phyloP scores from a whole-genome alignment of 2,797 vertebrate genomes.

The Tenualosa ilisha region DNA sequence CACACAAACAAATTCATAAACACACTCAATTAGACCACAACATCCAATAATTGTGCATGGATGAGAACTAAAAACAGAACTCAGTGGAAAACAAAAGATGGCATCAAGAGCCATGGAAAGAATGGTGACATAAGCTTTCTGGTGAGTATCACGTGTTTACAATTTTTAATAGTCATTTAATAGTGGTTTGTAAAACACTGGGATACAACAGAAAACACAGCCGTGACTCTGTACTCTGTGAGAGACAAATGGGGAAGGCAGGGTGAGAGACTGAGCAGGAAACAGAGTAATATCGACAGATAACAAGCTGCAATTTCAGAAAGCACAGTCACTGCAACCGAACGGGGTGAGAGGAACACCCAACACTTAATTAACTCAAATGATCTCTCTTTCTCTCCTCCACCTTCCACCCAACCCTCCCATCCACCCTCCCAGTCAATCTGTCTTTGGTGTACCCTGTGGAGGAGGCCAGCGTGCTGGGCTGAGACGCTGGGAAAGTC shows the following conservation, averaged over 20 bases:
- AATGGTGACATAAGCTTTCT: not conserved
- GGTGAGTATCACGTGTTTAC: not conserved
- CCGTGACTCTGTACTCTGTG: not conserved
- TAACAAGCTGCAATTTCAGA: constrained; percentile 9
- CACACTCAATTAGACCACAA: not conserved
- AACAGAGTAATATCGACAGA: not conserved
- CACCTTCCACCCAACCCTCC: constrained; percentile 27
- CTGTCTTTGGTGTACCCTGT: constrained; percentile 65
- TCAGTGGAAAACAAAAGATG: not conserved
- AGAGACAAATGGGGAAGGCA: not conserved
- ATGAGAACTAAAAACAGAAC: not conserved
- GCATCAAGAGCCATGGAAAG: not conserved
- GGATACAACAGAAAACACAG: not conserved
- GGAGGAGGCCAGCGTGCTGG: constrained; percentile 67
- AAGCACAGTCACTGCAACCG: constrained; percentile 11
- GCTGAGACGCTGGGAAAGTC: constrained; percentile 72
- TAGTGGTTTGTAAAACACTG: not conserved
- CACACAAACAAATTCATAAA: not conserved
- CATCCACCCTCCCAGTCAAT: constrained; percentile 56
- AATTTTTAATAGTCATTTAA: not conserved
- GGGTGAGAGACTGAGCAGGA: not conserved
- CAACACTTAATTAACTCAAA: constrained; percentile 69
- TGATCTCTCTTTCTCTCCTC: constrained; percentile 49
- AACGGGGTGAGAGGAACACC: constrained; percentile 42
- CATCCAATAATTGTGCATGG: not conserved